phyloP scores from a whole-genome alignment of 1,140 invertebrate species.

The Drosophila auraria region DNA sequence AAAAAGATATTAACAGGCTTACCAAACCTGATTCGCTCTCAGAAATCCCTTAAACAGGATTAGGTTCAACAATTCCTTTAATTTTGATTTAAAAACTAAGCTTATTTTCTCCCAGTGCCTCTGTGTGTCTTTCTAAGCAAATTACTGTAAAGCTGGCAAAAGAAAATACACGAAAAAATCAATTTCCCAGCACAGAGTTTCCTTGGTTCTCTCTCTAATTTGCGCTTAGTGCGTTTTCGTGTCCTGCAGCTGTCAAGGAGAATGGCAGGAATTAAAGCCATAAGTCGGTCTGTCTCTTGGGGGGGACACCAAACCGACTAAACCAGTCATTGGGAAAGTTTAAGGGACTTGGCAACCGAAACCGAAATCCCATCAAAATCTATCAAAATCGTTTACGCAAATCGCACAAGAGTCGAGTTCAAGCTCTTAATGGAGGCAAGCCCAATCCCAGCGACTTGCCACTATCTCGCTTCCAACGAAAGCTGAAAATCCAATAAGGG shows the following conservation, averaged over 20 bases:
- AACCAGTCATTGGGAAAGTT: conserved; percentile 22
- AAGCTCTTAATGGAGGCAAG: conserved; percentile 26
- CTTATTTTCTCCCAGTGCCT: conserved; percentile 1
- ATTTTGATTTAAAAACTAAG: too few relatives aligned
- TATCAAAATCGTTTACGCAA: conserved; percentile 83
- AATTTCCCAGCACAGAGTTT: conserved; percentile 57
- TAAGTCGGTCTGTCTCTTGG: conserved; percentile 19
- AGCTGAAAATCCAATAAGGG: conserved; percentile 72
- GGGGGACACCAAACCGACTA: conserved; percentile 8
- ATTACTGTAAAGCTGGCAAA: conserved; percentile 57
- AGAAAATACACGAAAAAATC: conserved; percentile 61
- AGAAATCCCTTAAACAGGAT: too few relatives aligned
- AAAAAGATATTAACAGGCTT: too few relatives aligned
- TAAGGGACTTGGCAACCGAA: conserved; percentile 24
- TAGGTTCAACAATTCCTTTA: rapidly evolving
- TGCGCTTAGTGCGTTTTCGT: conserved; percentile 77
- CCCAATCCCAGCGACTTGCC: not conserved
- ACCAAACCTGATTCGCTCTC: too few relatives aligned
- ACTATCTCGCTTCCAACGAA: conserved; percentile 32
- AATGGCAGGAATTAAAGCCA: conserved; percentile 65
- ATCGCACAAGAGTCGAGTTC: conserved; percentile 58
- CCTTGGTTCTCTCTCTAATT: conserved; percentile 54
- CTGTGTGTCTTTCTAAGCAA: conserved; percentile 12
- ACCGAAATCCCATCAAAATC: conserved; percentile 76
- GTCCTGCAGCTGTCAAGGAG: conserved; percentile 50